These are phyloP conservation scores for Setophaga petechia DNA, from an alignment of 2,113 vertebrate species.

Conservation along the genomic window DNA sequence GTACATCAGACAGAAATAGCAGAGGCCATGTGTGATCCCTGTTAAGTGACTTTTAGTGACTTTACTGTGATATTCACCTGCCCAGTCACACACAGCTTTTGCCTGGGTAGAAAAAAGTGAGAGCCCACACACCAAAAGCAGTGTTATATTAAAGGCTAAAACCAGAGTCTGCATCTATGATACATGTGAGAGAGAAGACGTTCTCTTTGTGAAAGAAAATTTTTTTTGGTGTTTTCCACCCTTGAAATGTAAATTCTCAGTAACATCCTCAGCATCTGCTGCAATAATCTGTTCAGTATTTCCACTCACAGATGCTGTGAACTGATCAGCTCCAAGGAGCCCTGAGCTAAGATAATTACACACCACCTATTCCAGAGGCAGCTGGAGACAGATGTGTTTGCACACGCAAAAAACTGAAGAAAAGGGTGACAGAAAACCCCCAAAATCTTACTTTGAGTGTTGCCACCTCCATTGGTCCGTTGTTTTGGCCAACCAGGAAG, in stretches of 20 bases:
- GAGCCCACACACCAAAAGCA: neutral
- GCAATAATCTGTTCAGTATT: neutral
- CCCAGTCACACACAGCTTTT: neutral
- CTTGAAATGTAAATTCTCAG: neutral
- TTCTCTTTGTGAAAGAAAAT: neutral
- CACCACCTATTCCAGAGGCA: neutral
- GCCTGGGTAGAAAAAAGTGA: neutral
- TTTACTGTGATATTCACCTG: neutral
- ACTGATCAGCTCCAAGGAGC: neutral
- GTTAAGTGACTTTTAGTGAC: neutral
- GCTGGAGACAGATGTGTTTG: neutral
- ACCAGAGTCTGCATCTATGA: neutral
- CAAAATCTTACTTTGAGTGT: slow-evolving; percentile 82
- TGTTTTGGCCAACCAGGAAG: slow-evolving; percentile 86
- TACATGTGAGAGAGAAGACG: neutral
- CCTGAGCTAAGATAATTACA: neutral
- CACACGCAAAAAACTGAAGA: neutral
- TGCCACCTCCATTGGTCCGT: slow-evolving; percentile 77
- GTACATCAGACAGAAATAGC: neutral
- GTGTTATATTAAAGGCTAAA: neutral
- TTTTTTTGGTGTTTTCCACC: neutral
- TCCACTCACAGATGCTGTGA: neutral
- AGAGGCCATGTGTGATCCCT: neutral
- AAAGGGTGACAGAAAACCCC: neutral
- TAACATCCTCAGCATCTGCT: neutral